phyloP scores from a whole-genome alignment of 2,113 vertebrate genomes.

The Alligator sinensis region DNA sequence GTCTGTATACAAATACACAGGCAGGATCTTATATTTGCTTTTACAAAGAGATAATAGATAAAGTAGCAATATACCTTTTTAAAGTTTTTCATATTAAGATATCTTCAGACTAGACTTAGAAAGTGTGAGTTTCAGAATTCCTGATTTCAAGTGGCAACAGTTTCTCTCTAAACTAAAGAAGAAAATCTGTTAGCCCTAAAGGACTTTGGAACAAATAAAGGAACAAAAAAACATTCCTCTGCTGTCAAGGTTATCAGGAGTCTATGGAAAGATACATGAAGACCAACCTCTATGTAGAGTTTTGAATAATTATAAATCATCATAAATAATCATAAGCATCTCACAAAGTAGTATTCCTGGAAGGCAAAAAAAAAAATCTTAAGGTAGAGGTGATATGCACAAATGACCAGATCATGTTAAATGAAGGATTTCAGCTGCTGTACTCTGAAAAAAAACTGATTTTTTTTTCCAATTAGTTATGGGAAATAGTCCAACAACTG shows the following conservation, averaged over 20 bases:
- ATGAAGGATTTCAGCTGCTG: neutral
- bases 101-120: neutral
- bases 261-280: neutral
- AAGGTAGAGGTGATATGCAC: neutral
- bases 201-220: neutral
- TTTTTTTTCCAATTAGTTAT: neutral
- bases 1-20: neutral
- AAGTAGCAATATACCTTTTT: neutral
- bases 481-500: neutral
- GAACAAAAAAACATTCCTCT: neutral
- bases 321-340: neutral
- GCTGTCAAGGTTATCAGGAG: neutral
- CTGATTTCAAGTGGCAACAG: neutral
- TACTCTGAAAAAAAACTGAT: neutral
- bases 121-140: neutral
- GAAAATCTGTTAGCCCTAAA: neutral
- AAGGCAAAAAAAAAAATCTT: neutral
- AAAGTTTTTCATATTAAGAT: neutral
- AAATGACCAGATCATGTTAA: constrained; percentile 10
- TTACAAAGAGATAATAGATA: neutral
- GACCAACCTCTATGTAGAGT: neutral
- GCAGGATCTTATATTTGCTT: neutral
- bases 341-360: neutral
- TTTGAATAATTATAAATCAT: neutral
- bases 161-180: neutral